Conservation (phyloP, 2,113 vertebrate species). For the Proterorhinus semilunaris region DNA sequence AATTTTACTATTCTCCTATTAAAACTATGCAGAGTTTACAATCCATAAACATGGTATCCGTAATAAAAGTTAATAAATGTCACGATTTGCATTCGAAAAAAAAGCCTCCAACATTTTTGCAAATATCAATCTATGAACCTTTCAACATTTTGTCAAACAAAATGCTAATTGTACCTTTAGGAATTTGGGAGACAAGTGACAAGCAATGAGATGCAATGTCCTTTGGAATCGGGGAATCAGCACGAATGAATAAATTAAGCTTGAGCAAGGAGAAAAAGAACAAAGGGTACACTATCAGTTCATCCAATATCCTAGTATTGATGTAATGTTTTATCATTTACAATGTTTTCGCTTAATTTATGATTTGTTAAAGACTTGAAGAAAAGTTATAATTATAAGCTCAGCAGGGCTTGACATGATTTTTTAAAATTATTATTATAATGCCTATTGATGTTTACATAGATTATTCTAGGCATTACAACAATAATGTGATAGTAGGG, state of each 20-base stretch:
- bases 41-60: constrained; percentile 98
- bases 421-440: too few species aligned
- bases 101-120: constrained; percentile 91
- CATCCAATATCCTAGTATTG: neutral
- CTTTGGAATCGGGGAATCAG: constrained; percentile 95
- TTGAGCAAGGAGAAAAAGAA: constrained; percentile 65
- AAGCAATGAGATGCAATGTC: constrained; percentile 99
- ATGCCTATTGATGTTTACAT: too few species aligned
- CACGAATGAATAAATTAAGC: constrained; percentile 91
- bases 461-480: too few species aligned
- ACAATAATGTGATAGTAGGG: too few species aligned
- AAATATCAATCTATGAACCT: constrained; percentile 99
- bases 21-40: constrained; percentile 99
- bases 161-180: constrained; percentile 99
- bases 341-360: neutral
- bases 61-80: constrained; percentile 99
- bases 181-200: constrained; percentile 99
- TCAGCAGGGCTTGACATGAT: too few species aligned
- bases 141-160: constrained; percentile 99
- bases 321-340: constrained; percentile 3
- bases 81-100: constrained; percentile 97
- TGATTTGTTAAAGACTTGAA: neutral
- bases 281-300: constrained; percentile 14
- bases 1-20: constrained; percentile 98
- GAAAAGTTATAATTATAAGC: neutral